These are phyloP conservation scores for Hippasteria phrygiana DNA, from an alignment of 53 echinoderm and acorn worm species.

Conservation along the genomic window DNA sequence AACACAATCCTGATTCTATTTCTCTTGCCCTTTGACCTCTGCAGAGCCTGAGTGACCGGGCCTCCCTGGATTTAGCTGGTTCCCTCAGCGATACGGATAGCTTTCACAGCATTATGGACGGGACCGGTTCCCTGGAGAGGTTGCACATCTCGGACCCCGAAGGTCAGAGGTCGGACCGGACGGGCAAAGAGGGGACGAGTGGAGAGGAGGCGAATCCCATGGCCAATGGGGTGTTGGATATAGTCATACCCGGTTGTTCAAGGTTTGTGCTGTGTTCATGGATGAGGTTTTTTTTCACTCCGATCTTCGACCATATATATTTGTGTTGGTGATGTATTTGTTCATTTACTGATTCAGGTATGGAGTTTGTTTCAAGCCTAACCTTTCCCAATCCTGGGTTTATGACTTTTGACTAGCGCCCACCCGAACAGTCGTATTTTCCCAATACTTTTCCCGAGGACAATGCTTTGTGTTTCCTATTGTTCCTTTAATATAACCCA, in stretches of 20 bases:
- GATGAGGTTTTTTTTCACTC: neutral
- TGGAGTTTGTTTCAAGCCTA: too few relatives aligned
- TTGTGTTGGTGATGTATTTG: too few relatives aligned
- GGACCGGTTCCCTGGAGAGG: constrained; percentile 45
- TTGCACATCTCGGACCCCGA: constrained; percentile 40
- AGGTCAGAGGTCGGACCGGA: constrained; percentile 39
- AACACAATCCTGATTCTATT: neutral
- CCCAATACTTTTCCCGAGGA: too few relatives aligned
- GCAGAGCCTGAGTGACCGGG: constrained; percentile 49
- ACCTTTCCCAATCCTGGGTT: too few relatives aligned
- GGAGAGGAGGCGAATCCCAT: constrained; percentile 24
- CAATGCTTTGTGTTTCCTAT: too few relatives aligned
- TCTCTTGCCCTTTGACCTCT: neutral
- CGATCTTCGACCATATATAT: too few relatives aligned
- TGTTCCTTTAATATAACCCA: too few relatives aligned
- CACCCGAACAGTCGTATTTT: too few relatives aligned
- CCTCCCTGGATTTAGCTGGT: constrained; percentile 63
- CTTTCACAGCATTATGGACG: constrained; percentile 84
- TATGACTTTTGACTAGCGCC: too few relatives aligned
- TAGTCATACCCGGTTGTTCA: constrained; percentile 49
- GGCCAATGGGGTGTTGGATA: constrained; percentile 36
- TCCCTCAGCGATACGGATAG: constrained; percentile 79
- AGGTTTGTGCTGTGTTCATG: neutral
- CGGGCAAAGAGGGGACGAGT: neutral
- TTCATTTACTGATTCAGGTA: too few relatives aligned